phyloP scores from a whole-genome alignment of 2,113 vertebrate genomes.

The Myxocyprinus asiaticus region DNA sequence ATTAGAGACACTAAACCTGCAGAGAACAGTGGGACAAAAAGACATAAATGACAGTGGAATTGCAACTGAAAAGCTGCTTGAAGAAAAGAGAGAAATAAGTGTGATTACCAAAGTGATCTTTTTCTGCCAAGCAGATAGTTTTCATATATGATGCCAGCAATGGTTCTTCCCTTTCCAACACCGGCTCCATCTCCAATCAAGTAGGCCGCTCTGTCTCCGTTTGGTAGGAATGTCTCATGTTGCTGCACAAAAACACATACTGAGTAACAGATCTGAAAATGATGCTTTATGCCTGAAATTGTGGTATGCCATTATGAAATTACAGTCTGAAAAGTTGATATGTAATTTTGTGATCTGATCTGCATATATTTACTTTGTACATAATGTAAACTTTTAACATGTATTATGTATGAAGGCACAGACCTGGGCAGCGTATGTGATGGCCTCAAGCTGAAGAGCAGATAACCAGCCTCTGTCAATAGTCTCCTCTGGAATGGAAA shows the following conservation, averaged over 20 bases:
- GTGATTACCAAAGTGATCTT: conserved; percentile 91
- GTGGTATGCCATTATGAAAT: not conserved
- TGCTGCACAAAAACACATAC: conserved; percentile 76
- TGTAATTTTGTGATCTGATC: no score
- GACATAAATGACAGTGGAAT: not conserved
- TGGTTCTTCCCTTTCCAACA: conserved; percentile 96
- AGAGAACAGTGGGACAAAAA: not conserved
- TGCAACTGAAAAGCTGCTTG: not conserved
- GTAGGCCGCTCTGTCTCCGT: conserved; percentile 93
- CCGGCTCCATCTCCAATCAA: conserved; percentile 97
- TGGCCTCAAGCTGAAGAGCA: conserved; percentile 93
- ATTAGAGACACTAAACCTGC: conserved; percentile 98
- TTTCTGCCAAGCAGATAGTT: conserved; percentile 97
- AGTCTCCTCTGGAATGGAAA: conserved; percentile 92
- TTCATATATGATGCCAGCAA: conserved; percentile 96
- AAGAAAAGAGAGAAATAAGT: not conserved
- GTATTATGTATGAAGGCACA: not conserved
- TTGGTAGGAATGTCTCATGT: conserved; percentile 98
- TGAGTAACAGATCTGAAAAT: not conserved
- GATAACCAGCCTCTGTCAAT: conserved; percentile 94
- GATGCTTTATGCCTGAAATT: no score
- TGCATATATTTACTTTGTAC: no score
- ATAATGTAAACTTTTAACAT: no score
- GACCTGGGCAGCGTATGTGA: conserved; percentile 96
- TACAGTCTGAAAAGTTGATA: no score